Evolutionary conservation across 2,113 vertebrate species (phyloP).

Genomic region (Callospermophilus lateralis): DNA sequence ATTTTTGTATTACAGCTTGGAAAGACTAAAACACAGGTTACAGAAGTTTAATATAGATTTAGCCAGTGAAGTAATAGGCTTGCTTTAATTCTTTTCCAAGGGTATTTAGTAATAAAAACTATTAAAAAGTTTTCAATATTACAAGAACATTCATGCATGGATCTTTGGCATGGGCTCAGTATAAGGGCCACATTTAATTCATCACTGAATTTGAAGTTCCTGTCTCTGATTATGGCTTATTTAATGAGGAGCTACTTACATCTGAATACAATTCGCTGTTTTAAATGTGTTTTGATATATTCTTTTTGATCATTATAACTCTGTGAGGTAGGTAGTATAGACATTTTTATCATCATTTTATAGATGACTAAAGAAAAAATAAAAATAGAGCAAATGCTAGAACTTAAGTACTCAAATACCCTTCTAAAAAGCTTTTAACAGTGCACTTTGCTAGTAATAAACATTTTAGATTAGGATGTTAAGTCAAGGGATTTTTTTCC

Average conservation of each 20-base stretch:
- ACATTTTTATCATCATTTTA: not conserved
- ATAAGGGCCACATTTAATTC: not conserved
- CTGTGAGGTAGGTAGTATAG: not conserved
- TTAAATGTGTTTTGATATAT: not conserved
- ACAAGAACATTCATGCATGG: not conserved
- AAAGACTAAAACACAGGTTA: not conserved
- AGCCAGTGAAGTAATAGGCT: not conserved
- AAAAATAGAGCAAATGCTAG: not conserved
- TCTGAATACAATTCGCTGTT: not conserved
- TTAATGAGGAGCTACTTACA: conserved; percentile 16
- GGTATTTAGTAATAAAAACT: not conserved
- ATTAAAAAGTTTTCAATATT: not conserved
- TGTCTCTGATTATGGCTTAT: not conserved
- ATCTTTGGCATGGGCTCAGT: not conserved
- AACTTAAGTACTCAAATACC: not conserved
- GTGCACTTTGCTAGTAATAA: not conserved
- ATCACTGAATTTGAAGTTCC: not conserved
- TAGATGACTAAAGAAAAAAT: not conserved
- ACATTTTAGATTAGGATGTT: not conserved
- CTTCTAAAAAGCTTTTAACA: not conserved
- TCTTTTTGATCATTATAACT: not conserved
- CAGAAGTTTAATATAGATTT: not conserved
- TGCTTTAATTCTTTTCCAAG: not conserved
- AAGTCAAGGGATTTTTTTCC: not conserved
- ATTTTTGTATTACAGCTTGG: not conserved